These are phyloP conservation scores for Leptatherina wallacei DNA, from an alignment of 2,797 vertebrate genomes.

Conservation along the genomic window DNA sequence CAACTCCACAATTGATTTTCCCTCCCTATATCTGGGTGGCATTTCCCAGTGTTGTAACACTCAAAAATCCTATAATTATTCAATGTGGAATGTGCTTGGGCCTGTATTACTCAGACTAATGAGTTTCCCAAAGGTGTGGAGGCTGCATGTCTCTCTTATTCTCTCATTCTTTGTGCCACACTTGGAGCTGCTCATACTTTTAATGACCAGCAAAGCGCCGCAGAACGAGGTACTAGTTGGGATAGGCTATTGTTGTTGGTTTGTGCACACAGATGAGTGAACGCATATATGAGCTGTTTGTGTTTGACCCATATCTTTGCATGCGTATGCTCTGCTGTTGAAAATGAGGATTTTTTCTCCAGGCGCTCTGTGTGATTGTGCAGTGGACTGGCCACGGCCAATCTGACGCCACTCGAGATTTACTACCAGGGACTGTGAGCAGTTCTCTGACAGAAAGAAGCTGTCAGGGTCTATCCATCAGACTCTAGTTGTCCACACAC, in stretches of 20 bases:
- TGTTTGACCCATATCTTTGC: slow-evolving; percentile 43
- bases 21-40: slow-evolving; percentile 37
- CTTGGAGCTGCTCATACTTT: slow-evolving; percentile 43
- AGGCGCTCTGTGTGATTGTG: slow-evolving; percentile 36
- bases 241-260: slow-evolving; percentile 35
- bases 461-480: slow-evolving; percentile 72
- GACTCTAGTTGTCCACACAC: slow-evolving; percentile 29
- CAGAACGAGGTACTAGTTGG: slow-evolving; percentile 48
- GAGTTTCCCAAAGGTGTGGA: slow-evolving; percentile 70
- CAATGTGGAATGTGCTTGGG: slow-evolving; percentile 40
- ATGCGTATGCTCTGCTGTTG: slow-evolving; percentile 24
- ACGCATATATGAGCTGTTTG: slow-evolving; percentile 13
- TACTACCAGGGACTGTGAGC: slow-evolving; percentile 47
- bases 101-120: slow-evolving; percentile 63
- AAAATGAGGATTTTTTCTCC: slow-evolving; percentile 52
- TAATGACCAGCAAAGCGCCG: slow-evolving; percentile 59
- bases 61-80: slow-evolving; percentile 71
- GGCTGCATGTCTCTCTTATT: slow-evolving; percentile 51
- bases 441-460: slow-evolving; percentile 62
- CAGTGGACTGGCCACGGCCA: slow-evolving; percentile 44
- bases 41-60: slow-evolving; percentile 66
- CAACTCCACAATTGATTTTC: slow-evolving; percentile 70
- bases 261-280: slow-evolving; percentile 6
- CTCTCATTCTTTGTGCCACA: slow-evolving; percentile 33
- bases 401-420: slow-evolving; percentile 54